These are phyloP conservation scores for Drosophila ananassae DNA, from an alignment of 1,140 invertebrate species.

Conservation along the genomic window DNA sequence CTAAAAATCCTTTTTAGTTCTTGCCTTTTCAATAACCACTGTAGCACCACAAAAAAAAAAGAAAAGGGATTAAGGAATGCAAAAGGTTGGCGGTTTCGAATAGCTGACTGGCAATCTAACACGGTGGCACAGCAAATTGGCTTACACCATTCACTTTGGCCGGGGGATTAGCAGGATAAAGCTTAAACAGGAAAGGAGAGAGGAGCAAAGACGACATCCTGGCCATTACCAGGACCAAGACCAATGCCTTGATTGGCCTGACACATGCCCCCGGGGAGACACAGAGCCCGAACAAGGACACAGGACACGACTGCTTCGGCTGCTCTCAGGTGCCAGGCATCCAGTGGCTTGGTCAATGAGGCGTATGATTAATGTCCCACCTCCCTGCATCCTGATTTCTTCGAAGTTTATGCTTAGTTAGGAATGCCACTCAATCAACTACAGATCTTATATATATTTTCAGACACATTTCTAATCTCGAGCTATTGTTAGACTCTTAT, in stretches of 20 bases:
- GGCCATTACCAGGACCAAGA: background rate
- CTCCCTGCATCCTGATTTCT: slow-evolving; percentile 1
- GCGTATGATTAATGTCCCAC: slow-evolving; percentile 69
- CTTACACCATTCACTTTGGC: slow-evolving; percentile 31
- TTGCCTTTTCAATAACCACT: background rate
- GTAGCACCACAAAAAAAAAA: background rate
- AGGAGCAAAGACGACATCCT: background rate
- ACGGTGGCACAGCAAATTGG: slow-evolving; percentile 54
- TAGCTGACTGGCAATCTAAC: slow-evolving; percentile 19
- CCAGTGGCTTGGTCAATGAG: slow-evolving; percentile 56
- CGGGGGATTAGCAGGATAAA: slow-evolving; percentile 12
- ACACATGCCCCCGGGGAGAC: slow-evolving; percentile 28
- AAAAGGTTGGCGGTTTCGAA: slow-evolving; percentile 4
- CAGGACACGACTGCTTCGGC: slow-evolving; percentile 28
- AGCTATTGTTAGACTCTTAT: slow-evolving; percentile 5
- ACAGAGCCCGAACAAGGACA: slow-evolving; percentile 14
- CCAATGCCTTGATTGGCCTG: slow-evolving; percentile 49
- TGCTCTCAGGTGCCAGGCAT: background rate
- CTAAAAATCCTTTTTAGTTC: background rate
- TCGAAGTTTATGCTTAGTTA: slow-evolving; percentile 29
- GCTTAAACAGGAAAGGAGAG: background rate
- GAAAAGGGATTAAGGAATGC: background rate
- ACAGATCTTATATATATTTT: background rate
- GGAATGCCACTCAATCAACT: slow-evolving; percentile 16
- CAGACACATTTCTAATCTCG: background rate